Base-by-base conservation (phyloP, 2,888 invertebrate species). In the Anorthoa munda region DNA sequence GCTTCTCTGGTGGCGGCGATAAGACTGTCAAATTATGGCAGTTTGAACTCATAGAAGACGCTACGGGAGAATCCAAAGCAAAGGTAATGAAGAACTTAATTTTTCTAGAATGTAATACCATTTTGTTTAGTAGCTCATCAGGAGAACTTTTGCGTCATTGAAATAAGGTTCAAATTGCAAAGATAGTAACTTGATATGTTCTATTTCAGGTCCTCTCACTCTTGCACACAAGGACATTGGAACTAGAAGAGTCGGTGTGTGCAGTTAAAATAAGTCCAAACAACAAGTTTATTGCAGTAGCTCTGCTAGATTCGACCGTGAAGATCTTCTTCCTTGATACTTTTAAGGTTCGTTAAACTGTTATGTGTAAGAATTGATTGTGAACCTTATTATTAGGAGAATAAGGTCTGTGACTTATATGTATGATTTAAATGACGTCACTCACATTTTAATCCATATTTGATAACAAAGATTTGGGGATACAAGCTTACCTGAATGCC, bases 251-350 rank as follows among this genome's bases (percentile, higher is more conserved):
- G 89, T 97, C 97, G 60, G 98, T 99, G 17, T 94, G 99, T 4
- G 98, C 98, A 80, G 98, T 99, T 0, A 97, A 97, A 92, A 97
- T 98, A 64, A 98, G 98, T 85, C 98, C 98, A 0, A 98, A 99
- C 93, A 97, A 97, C 88, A 98, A 98, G 94, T 98, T 99, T 88
- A 94, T 99, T 31, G 99, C 99, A 0, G 98, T 98, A 9, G 98
- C 99, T 0, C 95, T 99, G 9, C 95, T 99, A 60, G 99, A 99
- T 94, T 98, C 98, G 12, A 99, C 99, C 0, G 98, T 99, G 0
- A 99, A 99, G 94, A 98, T 99, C 86, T 99, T 99, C 95, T 99
- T 99, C 91, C 93, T 98, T 63, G 99, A 99, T 91, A 98, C 98
- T 0, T 98, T 99, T 84, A 99, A 99, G 97, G 98, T 98, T 46